Evolutionary conservation across 2,797 vertebrate species (phyloP), one percentile per base, ranked within the genome.

Genomic region (Chaenodraco wilsoni): DNA sequence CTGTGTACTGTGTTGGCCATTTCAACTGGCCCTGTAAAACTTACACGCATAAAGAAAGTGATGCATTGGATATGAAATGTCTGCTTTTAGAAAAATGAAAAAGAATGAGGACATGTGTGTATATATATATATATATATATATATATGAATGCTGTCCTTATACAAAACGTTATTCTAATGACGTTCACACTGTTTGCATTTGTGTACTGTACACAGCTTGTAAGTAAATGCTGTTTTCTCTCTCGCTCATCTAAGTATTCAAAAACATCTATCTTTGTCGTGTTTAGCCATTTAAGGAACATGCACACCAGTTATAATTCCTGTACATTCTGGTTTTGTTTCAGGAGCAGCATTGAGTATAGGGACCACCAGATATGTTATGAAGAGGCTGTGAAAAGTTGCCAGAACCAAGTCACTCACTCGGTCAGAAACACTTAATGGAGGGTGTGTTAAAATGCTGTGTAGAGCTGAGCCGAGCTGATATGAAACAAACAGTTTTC

Each of bases 361-460:
- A 4, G n/a, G 16, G 57, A 46, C 37, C 43, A 48, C 27, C 55
- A 21, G 33, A 37, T 37, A 37, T 37, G 4, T 37, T 37, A 37
- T 37, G 33, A 37, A 37, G 33, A 37, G 7, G 45, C 15, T 40
- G 23, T 23, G n/a, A 17, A 69, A 50, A 64, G 51, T 27, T 57
- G 11, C 21, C 40, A 60, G 52, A 58, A 66, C 52, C 16, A 37
- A 59, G 56, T 69, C 48, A 55, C 33, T 55, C 44, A 72, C 4
- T 48, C 43, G 16, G 8, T 64, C 27, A 54, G 27, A 3, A 56
- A 65, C 62, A 67, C 55, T 48, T 56, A 15, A 7, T 51, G 46
- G 15, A 44, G 17, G 55, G 40, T 31, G 11, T 49, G n/a, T 66
- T 19, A 59, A 74, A 50, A 52, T 57, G 1, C 44, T 16, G 2